Conservation (phyloP, 2,113 vertebrate genomes). For the Conger conger region DNA sequence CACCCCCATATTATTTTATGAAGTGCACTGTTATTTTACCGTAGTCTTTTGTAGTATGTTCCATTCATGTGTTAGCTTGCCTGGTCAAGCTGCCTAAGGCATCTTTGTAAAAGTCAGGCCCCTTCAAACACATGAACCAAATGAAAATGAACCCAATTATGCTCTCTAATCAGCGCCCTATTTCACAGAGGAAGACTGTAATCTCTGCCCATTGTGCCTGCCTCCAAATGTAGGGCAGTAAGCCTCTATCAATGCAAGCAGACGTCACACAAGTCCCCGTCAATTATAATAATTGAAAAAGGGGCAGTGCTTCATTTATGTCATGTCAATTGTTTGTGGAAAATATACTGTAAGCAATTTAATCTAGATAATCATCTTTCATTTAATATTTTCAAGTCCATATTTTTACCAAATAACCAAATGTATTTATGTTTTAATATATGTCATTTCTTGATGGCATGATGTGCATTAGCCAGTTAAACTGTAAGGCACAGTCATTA, state of each 20-base stretch:
- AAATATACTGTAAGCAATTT: not conserved
- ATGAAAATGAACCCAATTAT: constrained; percentile 50
- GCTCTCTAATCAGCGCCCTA: constrained; percentile 43
- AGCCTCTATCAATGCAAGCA: not conserved
- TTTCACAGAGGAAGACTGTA: constrained; percentile 40
- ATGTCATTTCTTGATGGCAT: not conserved
- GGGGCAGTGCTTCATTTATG: not conserved
- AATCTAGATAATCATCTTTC: not conserved
- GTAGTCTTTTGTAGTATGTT: not conserved
- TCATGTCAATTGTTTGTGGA: not conserved
- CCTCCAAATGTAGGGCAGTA: constrained; percentile 38
- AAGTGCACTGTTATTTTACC: not conserved
- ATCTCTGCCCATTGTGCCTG: constrained; percentile 41
- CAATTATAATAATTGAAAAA: not conserved
- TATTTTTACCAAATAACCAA: not conserved
- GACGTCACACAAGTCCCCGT: not conserved
- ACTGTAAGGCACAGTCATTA: not conserved
- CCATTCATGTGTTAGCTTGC: not conserved
- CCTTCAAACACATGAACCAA: constrained; percentile 39
- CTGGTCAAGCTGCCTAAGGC: constrained; percentile 22
- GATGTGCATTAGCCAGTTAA: not conserved
- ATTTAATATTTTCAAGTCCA: not conserved
- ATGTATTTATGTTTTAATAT: not conserved
- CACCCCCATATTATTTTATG: not conserved
- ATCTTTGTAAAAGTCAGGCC: constrained; percentile 36